Evolutionary conservation across 2,113 vertebrate species (phyloP), one percentile per base, ranked within the genome.

Genomic region (Calyptommatus sinebrachiatus): DNA sequence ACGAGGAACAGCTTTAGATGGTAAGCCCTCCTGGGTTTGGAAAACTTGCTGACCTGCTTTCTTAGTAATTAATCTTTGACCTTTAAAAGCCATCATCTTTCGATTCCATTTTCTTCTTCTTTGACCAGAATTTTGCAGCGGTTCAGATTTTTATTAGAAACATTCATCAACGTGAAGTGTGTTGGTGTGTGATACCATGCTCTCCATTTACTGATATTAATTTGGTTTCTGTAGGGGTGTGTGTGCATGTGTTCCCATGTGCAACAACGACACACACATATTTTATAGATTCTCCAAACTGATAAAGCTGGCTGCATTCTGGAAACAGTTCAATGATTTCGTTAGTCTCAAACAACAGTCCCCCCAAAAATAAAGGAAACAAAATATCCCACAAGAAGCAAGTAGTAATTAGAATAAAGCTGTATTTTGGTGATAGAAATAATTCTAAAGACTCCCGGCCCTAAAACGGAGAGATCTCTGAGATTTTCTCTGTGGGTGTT

Each of bases 141-240:
- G 29, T 28, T 20, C 2, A 0, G 79, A 62, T 66, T 85, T 83
- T 88, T 83, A 81, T 85, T 79, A 89, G 29, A 53, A 86, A 28
- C 73, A 83, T 88, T 84, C 71, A 88, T 90, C 89, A 76, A 79
- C 57, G 3, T 80, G 50, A 57, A 86, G 76, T 77, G 80, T 11
- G n/a, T 20, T 69, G 26, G 1, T 76, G 11, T 85, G 31, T 83
- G 77, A 26, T 35, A 28, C 46, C 45, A 1, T 67, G 66, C 35
- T 3, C 10, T 35, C 71, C 68, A 29, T 88, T 41, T 87, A 73
- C 26, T 50, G 48, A 81, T 85, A 89, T 79, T 78, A 82, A 73
- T 80, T 82, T 68, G 83, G 21, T n/a, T 88, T 72, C 74, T 65
- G 7, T 31, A 45, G n/a, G 50, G 50, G 35, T 12, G 53, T 57